Evolutionary conservation across 1,140 invertebrate genomes (phyloP), one percentile per base, ranked within the genome.

Genomic region (Drosophila pseudoananassae): DNA sequence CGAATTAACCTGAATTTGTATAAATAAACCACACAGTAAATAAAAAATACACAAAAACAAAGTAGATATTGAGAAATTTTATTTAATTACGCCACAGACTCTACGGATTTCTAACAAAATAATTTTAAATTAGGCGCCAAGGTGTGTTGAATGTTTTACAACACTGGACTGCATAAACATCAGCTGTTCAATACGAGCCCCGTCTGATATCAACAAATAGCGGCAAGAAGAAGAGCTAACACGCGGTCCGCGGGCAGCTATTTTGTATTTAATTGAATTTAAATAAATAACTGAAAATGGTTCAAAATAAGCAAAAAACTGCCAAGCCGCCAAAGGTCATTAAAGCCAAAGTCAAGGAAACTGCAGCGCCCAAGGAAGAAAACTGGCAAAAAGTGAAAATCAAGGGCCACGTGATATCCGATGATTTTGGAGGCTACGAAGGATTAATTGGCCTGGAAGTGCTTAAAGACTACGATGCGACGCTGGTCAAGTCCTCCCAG

Each of bases 401-500:
- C 20, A 90, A 91, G 40, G 91, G 91, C 47, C 89, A 90, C 75
- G 68, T 92, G 57, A 78, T 92, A 49, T 82, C 81, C 4, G 78
- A 91, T 52, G 91, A 92, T 47, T 81, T 78, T 29, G 76, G 65
- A 1, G 81, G 88, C 7, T 85, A 90, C 51, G 91, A 92, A 31
- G 91, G 91, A 6, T 47, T 92, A 6, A 90, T 92, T 53, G 91
- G 91, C 1, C 52, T 92, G 17, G 91, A 92, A 47, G 90, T 92
- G 3, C 69, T 92, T 2, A 90, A 92, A 33, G 77, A 91, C 5
- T 92, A 92, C 51, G 84, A 91, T 65, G 51, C 76, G 0, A 43
- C 46, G 9, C 29, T 91, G 9, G 77, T 92, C 0, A 77, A 82
- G 40, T 89, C 76, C n/a, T 74, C 74, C 25, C 49, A 60, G 38